Evolutionary conservation across 2,797 vertebrate genomes (phyloP), one percentile per base, ranked within the genome.

Genomic region (Furcifer pardalis): DNA sequence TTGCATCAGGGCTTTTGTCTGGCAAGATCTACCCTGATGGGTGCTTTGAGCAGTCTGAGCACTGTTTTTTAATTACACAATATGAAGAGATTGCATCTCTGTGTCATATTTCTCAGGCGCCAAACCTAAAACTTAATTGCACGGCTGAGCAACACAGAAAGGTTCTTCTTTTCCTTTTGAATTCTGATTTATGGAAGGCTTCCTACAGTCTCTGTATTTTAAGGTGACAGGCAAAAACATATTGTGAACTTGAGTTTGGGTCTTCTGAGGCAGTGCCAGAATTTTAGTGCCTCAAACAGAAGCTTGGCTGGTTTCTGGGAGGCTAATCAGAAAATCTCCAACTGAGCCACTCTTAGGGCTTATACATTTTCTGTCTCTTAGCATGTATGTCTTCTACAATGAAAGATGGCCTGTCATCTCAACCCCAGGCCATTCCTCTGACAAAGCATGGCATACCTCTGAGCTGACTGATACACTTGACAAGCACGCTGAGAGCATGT

Each of bases 111-210:
- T 87, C 82, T 81, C 78, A 81, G 82, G 59, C 59, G 66, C 78
- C 82, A 71, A 65, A 84, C 71, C 65, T 35, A 75, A 56, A 77
- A 87, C 60, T 63, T 81, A 87, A 87, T 87, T 84, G 73, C 88
- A 89, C 9, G n/a, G 25, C 56, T 81, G 84, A 88, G 30, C 44
- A 81, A 81, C 80, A n/a, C n/a, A 88, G 88, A 46, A 42, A 23
- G 82, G 66, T 81, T 88, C 63, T 81, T 79, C 82, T 80, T 71
- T 21, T 32, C 79, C 81, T 80, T 80, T 40, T 59, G 65, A 27
- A 76, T 17, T 0, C 0, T 15, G 73, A 6, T 78, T 83, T 52
- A 79, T 25, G 42, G 69, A 73, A 63, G 25, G 77, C 35, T 87
- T 84, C 30, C 30, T 56, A 62, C 37, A 71, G 79, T 40, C 52